Evolutionary conservation across 2,113 vertebrate species (phyloP), one percentile per base, ranked within the genome.

Genomic region (Addax nasomaculatus): DNA sequence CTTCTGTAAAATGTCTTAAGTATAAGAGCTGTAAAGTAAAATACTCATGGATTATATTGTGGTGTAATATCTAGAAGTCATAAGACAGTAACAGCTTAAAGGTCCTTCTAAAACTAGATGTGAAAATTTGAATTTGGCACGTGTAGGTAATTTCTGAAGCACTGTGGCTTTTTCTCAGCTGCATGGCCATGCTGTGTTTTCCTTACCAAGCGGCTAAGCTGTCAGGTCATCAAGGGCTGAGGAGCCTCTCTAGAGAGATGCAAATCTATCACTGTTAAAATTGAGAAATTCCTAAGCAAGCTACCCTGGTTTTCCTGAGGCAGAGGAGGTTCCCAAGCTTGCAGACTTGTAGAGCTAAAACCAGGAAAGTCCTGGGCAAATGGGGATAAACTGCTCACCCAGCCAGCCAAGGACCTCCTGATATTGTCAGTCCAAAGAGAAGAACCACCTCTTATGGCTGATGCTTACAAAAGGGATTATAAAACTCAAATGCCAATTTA

Each of bases 1-100:
- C 80, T 96, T 58, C 76, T 89, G 1, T 60, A 51, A 93, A 86
- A 78, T 13, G 7, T 45, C 67, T 95, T 55, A 62, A 16, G 23
- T 45, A 23, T 36, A 88, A 93, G 67, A 64, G 15, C 90, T 93
- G 17, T 80, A 84, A 95, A 85, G 60, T 90, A 70, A 96, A 94
- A 93, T 76, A 8, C 49, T 83, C 51, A 3, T 29, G 62, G 85
- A 51, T 96, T 87, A 78, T 64, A 86, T 49, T 79, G 78, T 83
- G 49, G 78, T 62, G 64, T 85, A 85, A 70, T 88, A 76, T 80
- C 55, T n/a, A 90, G 60, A 92, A 84, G 84, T 67, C 16, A 7
- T 76, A 73, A 64, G 73, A 90, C 53, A 92, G 55, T 33, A 83
- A 90, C 64, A 92, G 85, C 49, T 70, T 87, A 95, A 88, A 97